Evolutionary conservation across 1,140 invertebrate species (phyloP), one percentile per base, ranked within the genome.

Genomic region (Sesamia nonagrioides): DNA sequence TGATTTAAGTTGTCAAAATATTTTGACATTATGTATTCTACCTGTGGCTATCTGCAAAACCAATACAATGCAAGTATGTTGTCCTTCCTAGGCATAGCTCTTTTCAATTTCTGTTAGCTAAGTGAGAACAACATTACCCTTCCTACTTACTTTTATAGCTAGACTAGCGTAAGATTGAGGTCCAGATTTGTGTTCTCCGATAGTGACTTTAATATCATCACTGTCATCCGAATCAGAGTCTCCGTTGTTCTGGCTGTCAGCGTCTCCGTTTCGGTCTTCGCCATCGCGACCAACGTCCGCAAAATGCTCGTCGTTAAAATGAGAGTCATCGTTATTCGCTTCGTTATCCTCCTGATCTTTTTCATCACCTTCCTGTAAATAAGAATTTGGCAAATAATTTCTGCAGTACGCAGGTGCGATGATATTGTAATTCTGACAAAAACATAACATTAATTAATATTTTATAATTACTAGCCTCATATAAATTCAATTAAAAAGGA

Each of bases 191-290:
- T 98, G 97, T 88, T 98, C 97, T 0, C 97, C 97, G 85, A 98
- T 98, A 0, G 97, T 97, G 71, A 98, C 97, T 92, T 98, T 97
- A 1, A 98, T 97, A 87, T 98, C 97, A 91, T 98, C 97, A 79
- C 97, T 97, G 81, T 97, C 97, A 82, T 98, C 97, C n/a, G 96
- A 97, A 45, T 96, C 95, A 0, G 96, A 96, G 78, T 97, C 97
- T 6, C 96, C 96, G 77, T 97, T 96, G 42, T 97, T 96, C 78
- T 96, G 96, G 80, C 95, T 96, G 48, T 95, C 95, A 37, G 88
- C 93, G 80, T 95, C 95, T 48, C 95, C 96, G 84, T 96, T 96
- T 27, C 95, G 94, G 2, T 95, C 95, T 81, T 96, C 96, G 8
- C 96, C 95, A 50, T 95, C 96, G 3, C 94, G 90, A 17, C 95